phyloP scores from a whole-genome alignment of 2,797 vertebrate genomes.

The Urosaurus nigricauda region DNA sequence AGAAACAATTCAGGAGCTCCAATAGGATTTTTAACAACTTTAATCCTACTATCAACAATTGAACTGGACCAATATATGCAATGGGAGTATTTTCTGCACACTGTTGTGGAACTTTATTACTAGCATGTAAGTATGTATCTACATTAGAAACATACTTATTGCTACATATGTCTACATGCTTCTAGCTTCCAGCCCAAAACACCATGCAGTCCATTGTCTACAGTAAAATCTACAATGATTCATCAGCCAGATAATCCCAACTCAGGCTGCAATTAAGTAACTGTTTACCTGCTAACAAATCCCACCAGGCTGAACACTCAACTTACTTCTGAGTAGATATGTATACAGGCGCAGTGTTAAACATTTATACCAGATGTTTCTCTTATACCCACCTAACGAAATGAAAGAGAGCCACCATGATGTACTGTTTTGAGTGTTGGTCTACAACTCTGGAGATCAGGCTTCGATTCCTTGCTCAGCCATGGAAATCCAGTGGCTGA shows the following conservation, averaged over 20 bases:
- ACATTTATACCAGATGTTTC: neutral
- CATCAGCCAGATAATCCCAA: neutral
- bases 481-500: no score
- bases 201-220: neutral
- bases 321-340: neutral
- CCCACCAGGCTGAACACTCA: neutral
- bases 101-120: neutral
- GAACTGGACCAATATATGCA: neutral
- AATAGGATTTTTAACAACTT: neutral
- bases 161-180: neutral
- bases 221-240: neutral
- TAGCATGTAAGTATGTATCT: neutral
- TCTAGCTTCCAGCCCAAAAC: neutral
- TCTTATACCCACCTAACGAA: neutral
- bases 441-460: no score
- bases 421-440: no score
- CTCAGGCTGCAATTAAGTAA: neutral
- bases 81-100: neutral
- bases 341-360: no score
- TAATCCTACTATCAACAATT: neutral
- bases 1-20: neutral
- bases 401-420: neutral
- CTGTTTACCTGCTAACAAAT: neutral
- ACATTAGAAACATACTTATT: neutral
- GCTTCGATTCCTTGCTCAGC: no score